Evolutionary conservation across 2,797 vertebrate genomes (phyloP).

Genomic region (Poliocrania exsul): DNA sequence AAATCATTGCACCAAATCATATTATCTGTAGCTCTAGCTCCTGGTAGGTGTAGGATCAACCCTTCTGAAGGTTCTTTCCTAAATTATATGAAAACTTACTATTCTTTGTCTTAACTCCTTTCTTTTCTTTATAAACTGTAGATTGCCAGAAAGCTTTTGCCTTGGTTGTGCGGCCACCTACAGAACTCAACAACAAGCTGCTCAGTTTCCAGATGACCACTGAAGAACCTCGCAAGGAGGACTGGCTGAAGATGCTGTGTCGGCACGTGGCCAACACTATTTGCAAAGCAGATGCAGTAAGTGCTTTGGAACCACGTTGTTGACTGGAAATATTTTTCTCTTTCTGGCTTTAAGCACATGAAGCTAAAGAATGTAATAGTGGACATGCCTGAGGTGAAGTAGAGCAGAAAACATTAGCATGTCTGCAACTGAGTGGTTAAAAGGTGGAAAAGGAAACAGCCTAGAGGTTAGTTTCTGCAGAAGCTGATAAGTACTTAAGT

Average conservation of each 20-base stretch:
- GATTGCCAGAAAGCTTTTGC: constrained; percentile 95
- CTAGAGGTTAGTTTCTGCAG: background rate
- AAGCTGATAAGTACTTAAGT: background rate
- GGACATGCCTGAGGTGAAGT: background rate
- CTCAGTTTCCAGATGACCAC: constrained; percentile 94
- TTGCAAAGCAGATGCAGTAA: constrained; percentile 95
- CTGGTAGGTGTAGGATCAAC: background rate
- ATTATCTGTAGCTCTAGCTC: background rate
- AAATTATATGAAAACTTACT: background rate
- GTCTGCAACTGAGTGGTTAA: background rate
- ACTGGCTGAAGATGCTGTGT: constrained; percentile 91
- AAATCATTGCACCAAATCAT: background rate
- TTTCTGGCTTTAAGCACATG: background rate
- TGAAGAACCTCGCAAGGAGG: constrained; percentile 89
- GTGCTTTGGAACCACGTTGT: constrained; percentile 51
- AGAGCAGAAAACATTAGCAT: background rate
- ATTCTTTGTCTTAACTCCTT: background rate
- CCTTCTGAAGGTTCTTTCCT: background rate
- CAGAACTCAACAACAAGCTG: constrained; percentile 92
- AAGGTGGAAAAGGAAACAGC: background rate
- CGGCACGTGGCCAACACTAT: constrained; percentile 97
- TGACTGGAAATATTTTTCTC: background rate
- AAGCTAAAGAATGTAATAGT: background rate
- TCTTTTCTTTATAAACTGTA: constrained; percentile 51
- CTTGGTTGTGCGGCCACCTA: constrained; percentile 92